Conservation (phyloP, 1,140 invertebrate genomes). For the Solenopsis invicta region DNA sequence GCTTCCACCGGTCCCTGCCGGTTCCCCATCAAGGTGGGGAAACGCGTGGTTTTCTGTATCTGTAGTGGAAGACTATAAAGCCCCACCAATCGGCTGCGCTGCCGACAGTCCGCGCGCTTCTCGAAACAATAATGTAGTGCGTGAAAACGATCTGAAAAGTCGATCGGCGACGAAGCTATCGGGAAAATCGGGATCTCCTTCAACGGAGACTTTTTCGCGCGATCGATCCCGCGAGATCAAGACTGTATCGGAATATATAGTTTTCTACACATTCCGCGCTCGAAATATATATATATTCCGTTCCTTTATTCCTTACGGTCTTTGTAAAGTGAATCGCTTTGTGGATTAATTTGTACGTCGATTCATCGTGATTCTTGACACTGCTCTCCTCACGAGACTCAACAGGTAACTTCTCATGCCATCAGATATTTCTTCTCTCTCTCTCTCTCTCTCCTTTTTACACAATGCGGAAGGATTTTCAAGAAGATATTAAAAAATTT, state of each 20-base stretch:
- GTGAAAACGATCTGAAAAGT: conserved; percentile 50
- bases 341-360: conserved; percentile 7
- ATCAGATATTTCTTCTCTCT: background rate
- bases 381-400: background rate
- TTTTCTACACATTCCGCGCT: background rate
- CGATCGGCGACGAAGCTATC: background rate
- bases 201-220: background rate
- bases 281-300: background rate
- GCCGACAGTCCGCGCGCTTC: conserved; percentile 69
- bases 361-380: background rate
- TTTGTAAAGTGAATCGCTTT: background rate
- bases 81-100: conserved; percentile 67
- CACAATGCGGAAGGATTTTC: background rate
- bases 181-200: background rate
- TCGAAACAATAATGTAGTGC: conserved; percentile 69
- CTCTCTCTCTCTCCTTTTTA: background rate
- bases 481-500: background rate
- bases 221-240: conserved; percentile 35
- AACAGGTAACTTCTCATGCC: background rate
- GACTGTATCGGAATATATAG: background rate
- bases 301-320: background rate
- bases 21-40: conserved; percentile 41
- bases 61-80: conserved; percentile 74
- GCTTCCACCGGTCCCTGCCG: background rate
- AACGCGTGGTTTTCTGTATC: conserved; percentile 51